A percentile compares a stretch with the other conserved stretches of the same genome.
Evolutionary conservation across 2,113 vertebrate genomes (phyloP).

Genomic region (Indri indri): DNA sequence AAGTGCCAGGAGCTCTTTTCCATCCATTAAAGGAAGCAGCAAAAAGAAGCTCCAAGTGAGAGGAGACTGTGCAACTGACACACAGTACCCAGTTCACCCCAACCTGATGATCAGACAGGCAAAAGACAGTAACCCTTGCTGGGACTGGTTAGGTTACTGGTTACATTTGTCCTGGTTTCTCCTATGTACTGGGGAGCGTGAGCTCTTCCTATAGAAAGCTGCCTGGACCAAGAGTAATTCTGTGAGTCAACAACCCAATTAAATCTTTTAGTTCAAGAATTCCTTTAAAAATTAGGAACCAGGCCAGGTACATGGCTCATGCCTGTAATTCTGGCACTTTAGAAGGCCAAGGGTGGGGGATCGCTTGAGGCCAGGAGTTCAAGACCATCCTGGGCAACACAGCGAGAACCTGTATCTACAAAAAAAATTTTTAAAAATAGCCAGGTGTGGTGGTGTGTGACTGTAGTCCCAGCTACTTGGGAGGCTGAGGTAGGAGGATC

Average conservation of each 20-base stretch:
- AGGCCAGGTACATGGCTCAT: not conserved
- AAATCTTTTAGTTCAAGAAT: constrained; percentile 18
- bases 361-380: not conserved
- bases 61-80: not conserved
- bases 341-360: fast-evolving
- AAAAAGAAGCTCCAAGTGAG: not conserved
- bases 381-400: not conserved
- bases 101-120: not conserved
- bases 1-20: not conserved
- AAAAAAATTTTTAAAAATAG: not conserved
- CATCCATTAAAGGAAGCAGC: not conserved
- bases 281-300: constrained; percentile 3
- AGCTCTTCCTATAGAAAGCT: not conserved
- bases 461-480: not conserved
- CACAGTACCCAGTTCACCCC: not conserved
- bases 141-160: not conserved
- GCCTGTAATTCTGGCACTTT: not conserved
- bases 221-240: not conserved
- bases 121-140: not conserved
- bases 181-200: not conserved
- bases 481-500: not conserved
- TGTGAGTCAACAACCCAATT: not conserved
- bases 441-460: fast-evolving
- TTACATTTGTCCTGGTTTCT: constrained; percentile 19
- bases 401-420: not conserved